Evolutionary conservation across 2,797 vertebrate species (phyloP).

Genomic region (Pelochelys cantorii): DNA sequence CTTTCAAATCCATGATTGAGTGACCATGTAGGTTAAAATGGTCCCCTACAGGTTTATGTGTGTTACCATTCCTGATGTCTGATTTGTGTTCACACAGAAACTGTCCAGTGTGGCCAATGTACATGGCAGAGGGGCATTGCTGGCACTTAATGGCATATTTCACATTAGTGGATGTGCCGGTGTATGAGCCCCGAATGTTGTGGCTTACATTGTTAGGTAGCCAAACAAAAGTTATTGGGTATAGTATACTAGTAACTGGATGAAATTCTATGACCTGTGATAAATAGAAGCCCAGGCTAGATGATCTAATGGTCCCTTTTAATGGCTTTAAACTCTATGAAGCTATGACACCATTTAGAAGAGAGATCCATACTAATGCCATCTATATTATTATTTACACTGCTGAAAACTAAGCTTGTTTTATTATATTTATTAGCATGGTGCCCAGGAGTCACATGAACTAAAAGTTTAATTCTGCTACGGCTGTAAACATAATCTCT

Average conservation of each 20-base stretch:
- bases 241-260: not conserved
- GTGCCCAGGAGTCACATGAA: conserved; percentile 75
- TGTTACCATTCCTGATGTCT: too few species aligned
- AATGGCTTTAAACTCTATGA: not conserved
- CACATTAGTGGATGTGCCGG: too few species aligned
- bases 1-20: too few species aligned
- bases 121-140: too few species aligned
- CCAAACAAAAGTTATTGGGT: not conserved
- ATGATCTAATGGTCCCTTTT: not conserved
- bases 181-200: too few species aligned
- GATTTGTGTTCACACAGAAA: too few species aligned
- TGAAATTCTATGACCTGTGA: not conserved
- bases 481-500: conserved; percentile 74
- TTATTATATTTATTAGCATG: conserved; percentile 82
- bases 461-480: conserved; percentile 79
- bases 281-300: not conserved
- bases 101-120: too few species aligned
- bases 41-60: too few species aligned
- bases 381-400: conserved; percentile 84
- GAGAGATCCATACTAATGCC: conserved; percentile 78
- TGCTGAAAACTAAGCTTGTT: conserved; percentile 79
- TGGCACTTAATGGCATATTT: too few species aligned
- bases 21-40: too few species aligned
- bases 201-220: not conserved
- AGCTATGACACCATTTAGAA: conserved; percentile 79